Conservation (phyloP, 2,888 invertebrate species). For the Nipponacmea schrenckii region DNA sequence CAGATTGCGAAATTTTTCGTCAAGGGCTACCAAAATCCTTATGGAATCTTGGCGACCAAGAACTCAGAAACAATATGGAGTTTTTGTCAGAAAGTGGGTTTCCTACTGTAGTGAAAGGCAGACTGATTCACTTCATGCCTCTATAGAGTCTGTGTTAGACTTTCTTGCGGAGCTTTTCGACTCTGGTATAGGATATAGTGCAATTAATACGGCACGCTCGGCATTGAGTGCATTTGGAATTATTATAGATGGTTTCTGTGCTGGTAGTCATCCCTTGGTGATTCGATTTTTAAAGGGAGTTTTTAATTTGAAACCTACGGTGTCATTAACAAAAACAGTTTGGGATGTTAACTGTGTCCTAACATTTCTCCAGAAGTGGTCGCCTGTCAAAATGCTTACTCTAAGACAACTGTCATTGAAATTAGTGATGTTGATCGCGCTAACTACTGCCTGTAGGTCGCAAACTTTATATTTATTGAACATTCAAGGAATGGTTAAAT, state of each 20-base stretch:
- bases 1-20: conserved; percentile 11
- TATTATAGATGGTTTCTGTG: neutral
- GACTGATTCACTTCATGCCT: neutral
- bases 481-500: neutral
- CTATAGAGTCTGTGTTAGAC: neutral
- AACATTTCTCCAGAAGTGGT: neutral
- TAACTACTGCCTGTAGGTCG: neutral
- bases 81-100: neutral
- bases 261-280: too few relatives aligned
- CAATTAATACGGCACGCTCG: neutral
- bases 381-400: neutral
- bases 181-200: neutral
- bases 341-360: neutral
- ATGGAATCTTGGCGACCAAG: conserved; percentile 13
- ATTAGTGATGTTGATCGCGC: neutral
- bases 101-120: neutral
- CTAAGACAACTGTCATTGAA: neutral
- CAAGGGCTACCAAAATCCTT: conserved; percentile 22
- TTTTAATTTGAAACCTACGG: neutral
- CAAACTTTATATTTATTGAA: neutral
- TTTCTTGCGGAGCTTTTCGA: neutral
- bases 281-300: neutral
- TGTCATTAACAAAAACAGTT: neutral
- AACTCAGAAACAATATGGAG: neutral
- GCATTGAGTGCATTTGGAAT: neutral